A percentile compares a stretch with the other conserved stretches of the same genome.
Evolutionary conservation across 92 coral and sea anemone species (phyloP).

Genomic region (Isaurus tuberculatus): DNA sequence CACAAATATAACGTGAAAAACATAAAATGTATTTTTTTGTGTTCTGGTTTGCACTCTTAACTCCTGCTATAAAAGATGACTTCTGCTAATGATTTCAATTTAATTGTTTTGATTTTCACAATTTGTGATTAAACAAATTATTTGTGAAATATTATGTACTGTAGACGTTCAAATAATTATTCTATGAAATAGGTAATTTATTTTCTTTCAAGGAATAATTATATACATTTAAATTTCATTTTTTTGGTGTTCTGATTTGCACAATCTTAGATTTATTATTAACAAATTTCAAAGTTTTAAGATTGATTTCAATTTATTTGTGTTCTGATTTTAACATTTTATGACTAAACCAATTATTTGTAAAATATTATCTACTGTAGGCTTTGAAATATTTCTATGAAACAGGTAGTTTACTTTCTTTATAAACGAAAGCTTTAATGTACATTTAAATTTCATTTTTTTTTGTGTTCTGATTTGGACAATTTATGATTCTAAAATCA

Average conservation of each 20-base stretch:
- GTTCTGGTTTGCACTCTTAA: no score
- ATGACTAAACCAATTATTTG: neutral
- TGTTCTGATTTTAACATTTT: neutral
- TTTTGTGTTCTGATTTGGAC: neutral
- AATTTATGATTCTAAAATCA: neutral
- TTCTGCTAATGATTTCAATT: neutral
- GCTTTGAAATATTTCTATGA: neutral
- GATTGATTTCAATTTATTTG: neutral
- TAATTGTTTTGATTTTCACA: neutral
- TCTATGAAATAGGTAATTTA: no score
- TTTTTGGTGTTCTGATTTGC: neutral
- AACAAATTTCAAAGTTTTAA: no score
- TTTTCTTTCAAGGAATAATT: neutral
- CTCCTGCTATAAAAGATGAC: neutral
- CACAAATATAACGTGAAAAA: neutral
- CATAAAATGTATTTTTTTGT: neutral
- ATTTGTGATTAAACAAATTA: neutral
- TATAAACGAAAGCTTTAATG: neutral
- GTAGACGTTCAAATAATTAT: neutral
- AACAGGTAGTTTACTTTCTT: no score
- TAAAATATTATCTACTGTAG: neutral
- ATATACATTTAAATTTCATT: neutral
- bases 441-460: neutral
- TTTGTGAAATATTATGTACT: neutral
- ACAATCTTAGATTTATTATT: no score